Percentiles rank a stretch among this genome's conserved stretches.
phyloP scores from a whole-genome alignment of 2,888 invertebrate genomes.

The Nipponacmea schrenckii region DNA sequence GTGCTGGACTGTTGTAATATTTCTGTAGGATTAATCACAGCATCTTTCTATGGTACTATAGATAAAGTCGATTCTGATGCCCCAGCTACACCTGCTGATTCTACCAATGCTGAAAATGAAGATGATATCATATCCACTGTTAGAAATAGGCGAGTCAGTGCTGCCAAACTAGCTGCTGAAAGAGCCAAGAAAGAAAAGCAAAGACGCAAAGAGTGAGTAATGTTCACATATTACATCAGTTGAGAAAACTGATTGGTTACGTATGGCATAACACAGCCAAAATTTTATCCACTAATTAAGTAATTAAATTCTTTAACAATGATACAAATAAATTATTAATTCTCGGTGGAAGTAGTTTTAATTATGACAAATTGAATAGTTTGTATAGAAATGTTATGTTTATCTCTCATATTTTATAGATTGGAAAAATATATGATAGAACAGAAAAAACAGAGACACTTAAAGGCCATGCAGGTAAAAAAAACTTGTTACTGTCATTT shows the following conservation, averaged over 20 bases:
- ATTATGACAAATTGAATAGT: too few relatives aligned
- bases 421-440: constrained; percentile 52
- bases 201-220: constrained; percentile 37
- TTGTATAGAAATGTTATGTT: too few relatives aligned
- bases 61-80: constrained; percentile 37
- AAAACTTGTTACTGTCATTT: neutral
- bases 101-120: constrained; percentile 37
- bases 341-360: too few relatives aligned
- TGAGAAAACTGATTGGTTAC: too few relatives aligned
- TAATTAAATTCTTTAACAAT: too few relatives aligned
- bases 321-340: too few relatives aligned
- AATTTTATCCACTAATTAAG: too few relatives aligned
- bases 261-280: too few relatives aligned
- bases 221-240: too few relatives aligned
- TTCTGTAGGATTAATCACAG: constrained; percentile 40
- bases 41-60: constrained; percentile 56
- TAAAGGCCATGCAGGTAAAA: neutral
- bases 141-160: constrained; percentile 56
- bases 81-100: constrained; percentile 33
- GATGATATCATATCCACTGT: constrained; percentile 56
- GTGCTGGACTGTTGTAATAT: constrained; percentile 2
- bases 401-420: constrained; percentile 32
- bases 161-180: constrained; percentile 59
- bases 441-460: constrained; percentile 36
- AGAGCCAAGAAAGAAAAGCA: constrained; percentile 52